phyloP scores from a whole-genome alignment of 2,797 vertebrate genomes.

The Lepus oiostolus region DNA sequence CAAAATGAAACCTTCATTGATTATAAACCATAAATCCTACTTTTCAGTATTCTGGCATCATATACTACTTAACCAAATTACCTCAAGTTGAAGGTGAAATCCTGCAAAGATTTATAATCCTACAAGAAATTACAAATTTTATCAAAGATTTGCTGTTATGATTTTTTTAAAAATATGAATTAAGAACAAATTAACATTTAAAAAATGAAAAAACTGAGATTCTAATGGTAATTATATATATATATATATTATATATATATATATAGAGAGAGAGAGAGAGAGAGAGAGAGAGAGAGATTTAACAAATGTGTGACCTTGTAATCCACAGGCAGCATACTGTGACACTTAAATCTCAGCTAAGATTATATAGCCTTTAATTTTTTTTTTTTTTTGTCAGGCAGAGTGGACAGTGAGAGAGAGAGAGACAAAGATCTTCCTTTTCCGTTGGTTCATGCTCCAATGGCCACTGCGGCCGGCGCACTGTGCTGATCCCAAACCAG shows the following conservation, averaged over 20 bases:
- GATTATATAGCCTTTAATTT: conserved; percentile 37
- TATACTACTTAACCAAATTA: background rate
- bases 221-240: background rate
- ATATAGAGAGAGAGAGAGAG: no score
- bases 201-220: conserved; percentile 43
- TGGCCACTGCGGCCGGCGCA: no score
- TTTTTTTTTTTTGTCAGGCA: no score
- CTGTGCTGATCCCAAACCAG: no score
- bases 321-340: background rate
- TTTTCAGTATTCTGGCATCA: conserved; percentile 21
- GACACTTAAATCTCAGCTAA: background rate
- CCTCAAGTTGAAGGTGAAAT: conserved; percentile 55
- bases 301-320: background rate
- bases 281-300: background rate
- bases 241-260: no score
- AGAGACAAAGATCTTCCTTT: no score
- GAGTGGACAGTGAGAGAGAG: no score
- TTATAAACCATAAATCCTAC: background rate
- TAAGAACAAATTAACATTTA: conserved; percentile 41
- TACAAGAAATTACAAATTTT: conserved; percentile 42
- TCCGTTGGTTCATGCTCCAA: no score
- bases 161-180: conserved; percentile 32
- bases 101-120: conserved; percentile 22
- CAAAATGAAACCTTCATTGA: background rate
- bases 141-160: conserved; percentile 10